Evolutionary conservation across 2,888 invertebrate species (phyloP).

Genomic region (Cephus runcator): DNA sequence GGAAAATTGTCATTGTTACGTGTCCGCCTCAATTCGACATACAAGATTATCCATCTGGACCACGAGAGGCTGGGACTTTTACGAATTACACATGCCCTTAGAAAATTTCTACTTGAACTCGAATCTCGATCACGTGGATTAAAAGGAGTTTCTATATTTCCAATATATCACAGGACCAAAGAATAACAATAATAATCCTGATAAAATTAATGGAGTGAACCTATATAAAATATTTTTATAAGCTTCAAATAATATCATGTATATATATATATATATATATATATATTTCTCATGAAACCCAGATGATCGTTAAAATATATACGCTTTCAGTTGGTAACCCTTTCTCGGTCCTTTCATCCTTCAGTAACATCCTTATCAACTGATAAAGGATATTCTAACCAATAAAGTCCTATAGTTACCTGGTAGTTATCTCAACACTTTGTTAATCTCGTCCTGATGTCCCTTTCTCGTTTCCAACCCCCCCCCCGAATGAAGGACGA

Average conservation of each 20-base stretch:
- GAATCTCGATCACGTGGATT: neutral
- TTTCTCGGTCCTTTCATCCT: too few species aligned
- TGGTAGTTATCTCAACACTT: neutral
- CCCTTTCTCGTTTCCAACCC: neutral
- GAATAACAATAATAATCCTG: neutral
- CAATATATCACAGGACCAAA: neutral
- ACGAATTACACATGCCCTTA: neutral
- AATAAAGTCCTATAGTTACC: neutral
- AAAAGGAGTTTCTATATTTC: neutral
- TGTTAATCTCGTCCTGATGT: neutral
- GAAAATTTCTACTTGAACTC: neutral
- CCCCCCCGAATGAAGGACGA: neutral
- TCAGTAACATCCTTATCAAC: neutral
- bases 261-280: too few species aligned
- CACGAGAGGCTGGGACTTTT: neutral
- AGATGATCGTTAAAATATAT: neutral
- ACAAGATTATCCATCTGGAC: neutral
- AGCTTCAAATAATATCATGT: too few species aligned
- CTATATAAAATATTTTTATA: too few species aligned
- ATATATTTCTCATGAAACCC: neutral
- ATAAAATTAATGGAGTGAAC: neutral
- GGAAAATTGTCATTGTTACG: neutral
- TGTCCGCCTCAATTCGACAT: neutral
- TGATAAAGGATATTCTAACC: neutral
- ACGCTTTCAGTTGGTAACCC: neutral